These are phyloP conservation scores for Drosophila equinoxialis DNA, from an alignment of 1,140 invertebrate species.

Conservation along the genomic window DNA sequence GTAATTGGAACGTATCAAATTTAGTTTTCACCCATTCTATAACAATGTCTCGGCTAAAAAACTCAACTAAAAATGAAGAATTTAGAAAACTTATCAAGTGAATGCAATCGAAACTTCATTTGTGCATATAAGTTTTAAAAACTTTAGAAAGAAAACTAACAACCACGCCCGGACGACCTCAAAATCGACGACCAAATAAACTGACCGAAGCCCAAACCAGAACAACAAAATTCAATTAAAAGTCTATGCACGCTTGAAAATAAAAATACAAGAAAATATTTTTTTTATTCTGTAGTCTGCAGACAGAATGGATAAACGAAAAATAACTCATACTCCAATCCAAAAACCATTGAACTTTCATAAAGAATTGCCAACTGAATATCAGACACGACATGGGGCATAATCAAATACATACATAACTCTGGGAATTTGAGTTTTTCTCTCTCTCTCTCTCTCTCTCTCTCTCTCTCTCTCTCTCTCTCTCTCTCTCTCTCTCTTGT, in stretches of 20 bases:
- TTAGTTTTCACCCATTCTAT: slow-evolving; percentile 61
- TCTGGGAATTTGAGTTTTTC: slow-evolving; percentile 28
- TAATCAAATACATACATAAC: slow-evolving; percentile 11
- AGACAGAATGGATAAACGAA: slow-evolving; percentile 22
- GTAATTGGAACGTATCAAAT: slow-evolving; percentile 82
- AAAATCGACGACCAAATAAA: slow-evolving; percentile 4
- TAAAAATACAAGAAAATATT: slow-evolving; percentile 34
- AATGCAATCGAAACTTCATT: slow-evolving; percentile 5
- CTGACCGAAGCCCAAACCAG: slow-evolving; percentile 25
- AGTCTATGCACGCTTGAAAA: slow-evolving; percentile 65
- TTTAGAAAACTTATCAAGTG: background rate
- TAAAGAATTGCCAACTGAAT: slow-evolving; percentile 28
- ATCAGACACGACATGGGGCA: slow-evolving; percentile 40
- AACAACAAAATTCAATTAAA: slow-evolving; percentile 72
- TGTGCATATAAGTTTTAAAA: slow-evolving; percentile 28
- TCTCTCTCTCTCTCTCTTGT: background rate
- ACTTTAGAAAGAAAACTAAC: background rate
- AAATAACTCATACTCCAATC: slow-evolving; percentile 16
- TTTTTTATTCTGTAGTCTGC: slow-evolving; percentile 20
- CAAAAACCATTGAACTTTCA: slow-evolving; percentile 42
- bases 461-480: background rate
- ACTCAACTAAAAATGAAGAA: background rate
- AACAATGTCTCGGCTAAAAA: slow-evolving; percentile 27
- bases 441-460: background rate
- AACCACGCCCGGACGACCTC: slow-evolving; percentile 22